A percentile compares a stretch with the other conserved stretches of the same genome.
Conservation (phyloP, 2,888 invertebrate species). For the Antheraea assamensis region DNA sequence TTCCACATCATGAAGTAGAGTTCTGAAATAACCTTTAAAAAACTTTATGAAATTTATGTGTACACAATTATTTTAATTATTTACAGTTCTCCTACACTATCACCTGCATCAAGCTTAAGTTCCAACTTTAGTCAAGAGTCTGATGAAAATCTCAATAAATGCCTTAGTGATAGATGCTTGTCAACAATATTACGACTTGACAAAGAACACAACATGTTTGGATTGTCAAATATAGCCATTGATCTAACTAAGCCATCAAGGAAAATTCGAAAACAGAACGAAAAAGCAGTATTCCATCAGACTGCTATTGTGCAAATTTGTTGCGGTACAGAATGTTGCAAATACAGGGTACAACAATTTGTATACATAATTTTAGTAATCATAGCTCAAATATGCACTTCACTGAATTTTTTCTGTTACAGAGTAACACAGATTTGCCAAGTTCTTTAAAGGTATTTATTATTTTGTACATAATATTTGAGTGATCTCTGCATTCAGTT, state of each 20-base stretch:
- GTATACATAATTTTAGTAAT: neutral
- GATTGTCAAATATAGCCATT: conserved; percentile 67
- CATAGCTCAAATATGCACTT: neutral
- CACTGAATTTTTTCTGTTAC: conserved; percentile 40
- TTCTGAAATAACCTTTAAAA: neutral
- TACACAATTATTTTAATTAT: conserved; percentile 1
- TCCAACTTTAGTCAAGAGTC: conserved; percentile 52
- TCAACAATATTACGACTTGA: conserved; percentile 71
- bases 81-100: conserved; percentile 61
- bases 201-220: conserved; percentile 73
- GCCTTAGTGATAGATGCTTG: conserved; percentile 56
- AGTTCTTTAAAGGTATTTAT: conserved; percentile 58
- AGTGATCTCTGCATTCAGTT: neutral
- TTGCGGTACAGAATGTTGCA: conserved; percentile 56
- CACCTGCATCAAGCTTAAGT: conserved; percentile 48
- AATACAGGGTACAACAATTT: conserved; percentile 45
- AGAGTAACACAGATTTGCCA: conserved; percentile 70
- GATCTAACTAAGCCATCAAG: conserved; percentile 52
- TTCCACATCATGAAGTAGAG: neutral
- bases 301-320: conserved; percentile 73
- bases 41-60: neutral
- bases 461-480: neutral
- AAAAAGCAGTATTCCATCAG: conserved; percentile 66
- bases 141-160: conserved; percentile 37
- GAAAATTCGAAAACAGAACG: conserved; percentile 55